Evolutionary conservation across 2,888 invertebrate genomes (phyloP).

Genomic region (Bombylius major): DNA sequence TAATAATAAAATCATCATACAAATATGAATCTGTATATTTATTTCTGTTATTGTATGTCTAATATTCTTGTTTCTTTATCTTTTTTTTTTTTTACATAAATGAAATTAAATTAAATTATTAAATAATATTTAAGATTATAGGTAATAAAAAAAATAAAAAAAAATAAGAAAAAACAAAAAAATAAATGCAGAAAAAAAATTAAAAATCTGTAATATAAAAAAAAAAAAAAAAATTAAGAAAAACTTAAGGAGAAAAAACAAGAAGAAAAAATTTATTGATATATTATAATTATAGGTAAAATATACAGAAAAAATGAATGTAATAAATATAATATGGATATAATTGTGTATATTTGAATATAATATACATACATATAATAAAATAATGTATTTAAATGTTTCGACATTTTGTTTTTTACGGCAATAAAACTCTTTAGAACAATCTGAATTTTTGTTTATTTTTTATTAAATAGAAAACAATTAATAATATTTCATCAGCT

Average conservation of each 20-base stretch:
- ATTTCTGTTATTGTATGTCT: no score
- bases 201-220: background rate
- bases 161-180: background rate
- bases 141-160: no score
- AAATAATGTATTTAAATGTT: slow-evolving; percentile 6
- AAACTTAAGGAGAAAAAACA: background rate
- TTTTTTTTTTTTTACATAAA: no score
- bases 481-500: no score
- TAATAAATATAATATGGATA: slow-evolving; percentile 4
- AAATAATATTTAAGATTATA: no score
- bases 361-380: background rate
- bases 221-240: background rate
- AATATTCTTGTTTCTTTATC: no score
- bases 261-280: background rate
- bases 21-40: no score
- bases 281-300: background rate
- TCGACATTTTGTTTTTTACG: slow-evolving; percentile 19
- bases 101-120: no score
- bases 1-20: no score
- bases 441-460: background rate
- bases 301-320: background rate
- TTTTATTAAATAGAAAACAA: background rate
- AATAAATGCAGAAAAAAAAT: background rate
- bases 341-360: background rate
- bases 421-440: slow-evolving; percentile 8